Evolutionary conservation across 2,113 vertebrate species (phyloP).

Genomic region (Bos taurus): ARS-UCD2.0 NC_037338.1:67994001-67994500

Average conservation of each 20-base stretch:
- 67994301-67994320: not conserved
- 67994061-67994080: not conserved
- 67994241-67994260: not conserved
- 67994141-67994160: conserved; percentile 18
- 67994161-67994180: conserved; percentile 5
- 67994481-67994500: not conserved
- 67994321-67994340: not conserved
- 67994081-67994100: not conserved
- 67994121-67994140: conserved; percentile 24
- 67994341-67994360: not conserved
- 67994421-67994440: not conserved
- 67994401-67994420: not conserved
- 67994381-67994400: not conserved
- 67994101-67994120: not conserved
- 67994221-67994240: not conserved
- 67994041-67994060: not conserved
- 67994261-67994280: not conserved
- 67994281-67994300: not conserved
- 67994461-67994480: not conserved
- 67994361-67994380: not conserved
- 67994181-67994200: not conserved
- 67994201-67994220: not conserved
- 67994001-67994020: not conserved
- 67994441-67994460: not conserved
- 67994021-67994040: not conserved